Evolutionary conservation across 1,140 invertebrate genomes (phyloP).

Genomic region (Vollenhovia emeryi): DNA sequence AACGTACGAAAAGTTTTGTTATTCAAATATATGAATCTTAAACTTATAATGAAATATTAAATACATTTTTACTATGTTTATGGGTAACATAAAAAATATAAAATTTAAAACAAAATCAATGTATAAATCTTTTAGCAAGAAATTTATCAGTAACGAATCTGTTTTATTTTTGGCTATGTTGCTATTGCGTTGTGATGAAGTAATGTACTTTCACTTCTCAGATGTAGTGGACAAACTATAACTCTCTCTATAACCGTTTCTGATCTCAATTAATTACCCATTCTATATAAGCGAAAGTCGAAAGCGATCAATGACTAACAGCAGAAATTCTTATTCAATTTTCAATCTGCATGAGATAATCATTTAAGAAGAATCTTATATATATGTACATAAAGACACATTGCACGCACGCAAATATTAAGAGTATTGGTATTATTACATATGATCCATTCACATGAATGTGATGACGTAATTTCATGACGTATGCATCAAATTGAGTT

Average conservation of each 20-base stretch:
- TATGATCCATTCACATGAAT: background rate
- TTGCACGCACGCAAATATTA: background rate
- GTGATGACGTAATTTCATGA: background rate
- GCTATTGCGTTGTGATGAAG: constrained; percentile 5
- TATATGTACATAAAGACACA: background rate
- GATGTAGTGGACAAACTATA: background rate
- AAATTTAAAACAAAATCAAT: background rate
- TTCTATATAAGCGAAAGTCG: constrained; percentile 47
- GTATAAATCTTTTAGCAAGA: background rate
- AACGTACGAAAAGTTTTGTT: too few species aligned
- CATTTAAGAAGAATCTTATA: background rate
- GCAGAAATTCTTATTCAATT: constrained; percentile 39
- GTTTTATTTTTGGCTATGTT: background rate
- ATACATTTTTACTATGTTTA: background rate
- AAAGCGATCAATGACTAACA: constrained; percentile 35
- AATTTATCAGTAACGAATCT: background rate
- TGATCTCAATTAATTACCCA: constrained; percentile 47
- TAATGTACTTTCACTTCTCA: constrained; percentile 31
- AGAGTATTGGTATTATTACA: background rate
- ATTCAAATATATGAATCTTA: background rate
- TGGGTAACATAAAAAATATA: background rate
- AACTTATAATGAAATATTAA: background rate
- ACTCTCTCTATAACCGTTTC: background rate
- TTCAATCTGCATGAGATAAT: constrained; percentile 22
- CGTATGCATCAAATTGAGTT: background rate